Evolutionary conservation across 2,797 vertebrate genomes (phyloP).

Genomic region (Fratercula arctica): DNA sequence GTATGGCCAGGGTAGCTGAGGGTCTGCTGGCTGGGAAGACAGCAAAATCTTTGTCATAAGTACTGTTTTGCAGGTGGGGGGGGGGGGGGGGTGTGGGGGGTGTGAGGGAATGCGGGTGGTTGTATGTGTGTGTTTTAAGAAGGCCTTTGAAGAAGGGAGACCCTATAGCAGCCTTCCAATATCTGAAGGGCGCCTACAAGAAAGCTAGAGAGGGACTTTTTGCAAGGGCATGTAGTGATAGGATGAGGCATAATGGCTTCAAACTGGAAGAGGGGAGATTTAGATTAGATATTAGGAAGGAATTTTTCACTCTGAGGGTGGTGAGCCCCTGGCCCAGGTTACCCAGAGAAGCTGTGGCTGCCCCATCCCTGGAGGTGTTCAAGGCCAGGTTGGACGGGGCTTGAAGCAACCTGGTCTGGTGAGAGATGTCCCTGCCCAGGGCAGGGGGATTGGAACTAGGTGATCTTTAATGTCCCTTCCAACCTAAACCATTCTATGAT

Average conservation of each 20-base stretch:
- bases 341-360: neutral
- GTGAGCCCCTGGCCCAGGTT: neutral
- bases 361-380: neutral
- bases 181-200: neutral
- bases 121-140: neutral
- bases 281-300: neutral
- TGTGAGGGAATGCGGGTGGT: too few species aligned
- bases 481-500: neutral
- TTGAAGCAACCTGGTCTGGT: neutral
- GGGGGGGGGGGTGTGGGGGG: accelerated
- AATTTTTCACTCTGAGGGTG: neutral
- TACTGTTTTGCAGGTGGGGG: neutral
- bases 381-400: neutral
- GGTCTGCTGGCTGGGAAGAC: neutral
- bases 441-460: neutral
- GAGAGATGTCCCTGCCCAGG: neutral
- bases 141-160: neutral
- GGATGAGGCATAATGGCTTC: neutral
- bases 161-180: neutral
- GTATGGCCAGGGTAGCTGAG: neutral
- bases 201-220: neutral
- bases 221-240: neutral
- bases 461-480: neutral
- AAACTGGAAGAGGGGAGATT: neutral
- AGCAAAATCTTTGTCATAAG: neutral